These are phyloP conservation scores for Harpagifer antarcticus DNA, from an alignment of 2,797 vertebrate genomes.

Conservation along the genomic window DNA sequence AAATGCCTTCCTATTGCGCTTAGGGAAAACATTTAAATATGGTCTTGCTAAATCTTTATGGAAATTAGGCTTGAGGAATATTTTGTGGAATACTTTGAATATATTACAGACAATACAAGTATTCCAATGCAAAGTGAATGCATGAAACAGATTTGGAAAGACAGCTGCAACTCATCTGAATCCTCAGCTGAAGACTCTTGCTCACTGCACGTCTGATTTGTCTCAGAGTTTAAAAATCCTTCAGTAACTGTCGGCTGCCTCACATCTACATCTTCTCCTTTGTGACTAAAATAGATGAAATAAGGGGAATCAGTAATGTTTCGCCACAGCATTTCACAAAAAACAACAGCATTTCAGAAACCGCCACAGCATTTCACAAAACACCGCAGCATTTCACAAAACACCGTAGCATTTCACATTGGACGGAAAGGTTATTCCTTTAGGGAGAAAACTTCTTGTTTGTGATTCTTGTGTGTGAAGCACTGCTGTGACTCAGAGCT, in stretches of 20 bases:
- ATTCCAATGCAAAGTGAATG: conserved; percentile 30
- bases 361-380: no score
- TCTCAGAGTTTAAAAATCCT: conserved; percentile 40
- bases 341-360: no score
- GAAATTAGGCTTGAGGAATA: conserved; percentile 23
- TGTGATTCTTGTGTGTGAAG: no score
- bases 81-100: conserved; percentile 29
- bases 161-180: conserved; percentile 21
- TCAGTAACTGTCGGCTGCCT: conserved; percentile 40
- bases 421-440: no score
- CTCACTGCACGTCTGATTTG: conserved; percentile 54
- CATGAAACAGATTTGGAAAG: conserved; percentile 34
- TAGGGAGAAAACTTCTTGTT: no score
- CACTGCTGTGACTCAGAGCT: no score
- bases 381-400: no score
- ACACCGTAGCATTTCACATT: no score
- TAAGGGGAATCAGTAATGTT: conserved; percentile 15
- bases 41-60: conserved; percentile 14
- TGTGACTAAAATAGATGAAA: conserved; percentile 44
- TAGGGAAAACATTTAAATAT: conserved; percentile 15
- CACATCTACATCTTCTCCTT: conserved; percentile 26
- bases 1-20: not conserved
- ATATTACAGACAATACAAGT: conserved; percentile 33
- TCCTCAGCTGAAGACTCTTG: conserved; percentile 30
- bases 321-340: no score